Evolutionary conservation across 2,797 vertebrate genomes (phyloP).

Genomic region (Tadarida brasiliensis): DNA sequence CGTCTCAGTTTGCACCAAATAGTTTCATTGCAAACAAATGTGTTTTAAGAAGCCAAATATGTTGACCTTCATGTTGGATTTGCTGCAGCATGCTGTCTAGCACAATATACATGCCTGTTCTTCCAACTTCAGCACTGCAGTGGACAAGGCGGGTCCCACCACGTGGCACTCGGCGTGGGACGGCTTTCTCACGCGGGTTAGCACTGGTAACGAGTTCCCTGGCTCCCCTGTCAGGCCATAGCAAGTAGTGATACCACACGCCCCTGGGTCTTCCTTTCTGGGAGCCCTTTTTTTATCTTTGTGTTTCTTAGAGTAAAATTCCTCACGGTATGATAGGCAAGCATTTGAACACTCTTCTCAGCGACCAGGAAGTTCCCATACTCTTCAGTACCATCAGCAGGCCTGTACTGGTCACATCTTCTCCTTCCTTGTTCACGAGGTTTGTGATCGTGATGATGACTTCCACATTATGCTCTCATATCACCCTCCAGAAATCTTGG

Average conservation of each 20-base stretch:
- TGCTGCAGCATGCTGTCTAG: slow-evolving; percentile 98
- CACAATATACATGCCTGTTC: slow-evolving; percentile 96
- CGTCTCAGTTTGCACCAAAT: slow-evolving; percentile 98
- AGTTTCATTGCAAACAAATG: slow-evolving; percentile 97
- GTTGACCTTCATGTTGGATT: slow-evolving; percentile 94
- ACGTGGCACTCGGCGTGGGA: slow-evolving; percentile 88
- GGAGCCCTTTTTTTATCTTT: slow-evolving; percentile 86
- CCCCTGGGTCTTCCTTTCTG: slow-evolving; percentile 91
- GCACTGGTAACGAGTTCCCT: slow-evolving; percentile 92
- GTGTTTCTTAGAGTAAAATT: slow-evolving; percentile 93
- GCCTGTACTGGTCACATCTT: slow-evolving; percentile 99
- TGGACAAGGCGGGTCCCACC: slow-evolving; percentile 94
- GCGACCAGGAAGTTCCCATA: slow-evolving; percentile 94
- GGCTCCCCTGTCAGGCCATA: slow-evolving; percentile 99
- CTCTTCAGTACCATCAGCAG: slow-evolving; percentile 93
- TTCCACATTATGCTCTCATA: slow-evolving; percentile 96
- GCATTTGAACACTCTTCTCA: slow-evolving; percentile 90
- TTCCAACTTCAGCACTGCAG: slow-evolving; percentile 97
- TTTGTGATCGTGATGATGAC: slow-evolving; percentile 98
- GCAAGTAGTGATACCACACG: slow-evolving; percentile 94
- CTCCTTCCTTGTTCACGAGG: slow-evolving; percentile 97
- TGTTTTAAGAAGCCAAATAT: slow-evolving; percentile 96
- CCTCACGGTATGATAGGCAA: slow-evolving; percentile 95
- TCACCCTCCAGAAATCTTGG: slow-evolving; percentile 98
- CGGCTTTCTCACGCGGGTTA: slow-evolving; percentile 94